Base-by-base conservation (phyloP, 92 coral and sea anemone species). In the Umimayanthus kanabou region DNA sequence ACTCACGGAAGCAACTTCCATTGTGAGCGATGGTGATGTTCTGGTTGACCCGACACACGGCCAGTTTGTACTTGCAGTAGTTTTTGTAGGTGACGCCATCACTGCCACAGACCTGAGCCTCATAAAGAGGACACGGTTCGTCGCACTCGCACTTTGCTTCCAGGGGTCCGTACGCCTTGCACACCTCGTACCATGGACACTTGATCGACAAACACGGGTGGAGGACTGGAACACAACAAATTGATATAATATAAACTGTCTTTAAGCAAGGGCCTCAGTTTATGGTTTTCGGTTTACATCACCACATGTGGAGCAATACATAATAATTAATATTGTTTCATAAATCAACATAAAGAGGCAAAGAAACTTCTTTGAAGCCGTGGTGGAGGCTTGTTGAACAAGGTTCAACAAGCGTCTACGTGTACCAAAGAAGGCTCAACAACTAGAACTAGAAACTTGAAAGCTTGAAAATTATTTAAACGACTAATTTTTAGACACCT, bases 141-240 rank as follows among this genome's bases (percentile, higher is more conserved):
- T 80, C 84, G 29, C 84, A 80, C 84, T 80, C 84, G 84, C 84
- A 80, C 45, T 80, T 80, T 5, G 84, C 84, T 20, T 80, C 84
- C 71, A 13, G 67, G 1, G 84, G 72, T 14, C 84, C 84, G 70
- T 80, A 80, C 6, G 84, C 84, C 25, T 80, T 80, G 43, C 84
- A 80, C 49, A 80, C 84, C 84, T 80, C 72, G 84, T 80, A 80
- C 84, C 84, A 80, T 14, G 84, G 84, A 37, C 84, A 80, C 26
- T 14, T 80, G 84, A 80, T 80, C n/a, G 84, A 37, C 71, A 80
- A 33, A 37, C 84, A 80, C 26, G 84, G 84, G 26, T 80, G 84
- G 84, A 80, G 84, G 26, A 53, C 84, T 80, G 84, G 45, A 57
- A 53, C 9, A 30, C 28, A 11, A 33, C n/a, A 49, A 57, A 49